Evolutionary conservation across 2,888 invertebrate genomes (phyloP).

Genomic region (Lycia hirtaria): DNA sequence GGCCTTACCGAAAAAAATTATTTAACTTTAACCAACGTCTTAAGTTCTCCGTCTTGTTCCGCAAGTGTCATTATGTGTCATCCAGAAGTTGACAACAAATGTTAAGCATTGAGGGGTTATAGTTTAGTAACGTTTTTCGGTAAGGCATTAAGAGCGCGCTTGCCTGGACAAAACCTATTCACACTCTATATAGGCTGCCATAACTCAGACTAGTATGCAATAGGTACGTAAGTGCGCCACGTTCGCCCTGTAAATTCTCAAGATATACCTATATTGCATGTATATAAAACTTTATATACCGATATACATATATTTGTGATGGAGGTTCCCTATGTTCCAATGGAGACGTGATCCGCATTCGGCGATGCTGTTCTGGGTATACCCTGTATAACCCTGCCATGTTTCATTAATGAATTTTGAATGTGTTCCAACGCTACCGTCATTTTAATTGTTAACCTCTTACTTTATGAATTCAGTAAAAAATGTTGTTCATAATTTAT

Average conservation of each 20-base stretch:
- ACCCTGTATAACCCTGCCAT: constrained; percentile 5
- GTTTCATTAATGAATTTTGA: constrained; percentile 19
- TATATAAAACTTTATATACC: constrained; percentile 22
- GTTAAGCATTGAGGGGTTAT: no score
- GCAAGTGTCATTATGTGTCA: no score
- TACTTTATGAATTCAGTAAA: no score
- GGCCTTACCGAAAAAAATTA: no score
- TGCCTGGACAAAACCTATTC: no score
- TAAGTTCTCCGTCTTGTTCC: no score
- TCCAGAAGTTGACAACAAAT: no score
- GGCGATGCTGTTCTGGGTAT: constrained; percentile 12
- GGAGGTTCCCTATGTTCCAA: constrained; percentile 16
- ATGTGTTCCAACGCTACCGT: background rate
- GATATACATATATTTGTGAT: constrained; percentile 12
- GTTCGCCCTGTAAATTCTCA: constrained; percentile 19
- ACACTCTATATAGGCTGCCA: no score
- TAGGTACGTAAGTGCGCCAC: background rate
- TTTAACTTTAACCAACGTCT: no score
- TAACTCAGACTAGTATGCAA: background rate
- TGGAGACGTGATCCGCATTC: constrained; percentile 18
- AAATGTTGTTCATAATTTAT: no score
- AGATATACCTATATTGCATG: constrained; percentile 5
- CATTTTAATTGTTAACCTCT: background rate
- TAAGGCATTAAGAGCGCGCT: no score
- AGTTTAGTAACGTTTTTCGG: no score